These are phyloP conservation scores for Chloroclysta siterata DNA, from an alignment of 2,888 invertebrate species.

Conservation along the genomic window DNA sequence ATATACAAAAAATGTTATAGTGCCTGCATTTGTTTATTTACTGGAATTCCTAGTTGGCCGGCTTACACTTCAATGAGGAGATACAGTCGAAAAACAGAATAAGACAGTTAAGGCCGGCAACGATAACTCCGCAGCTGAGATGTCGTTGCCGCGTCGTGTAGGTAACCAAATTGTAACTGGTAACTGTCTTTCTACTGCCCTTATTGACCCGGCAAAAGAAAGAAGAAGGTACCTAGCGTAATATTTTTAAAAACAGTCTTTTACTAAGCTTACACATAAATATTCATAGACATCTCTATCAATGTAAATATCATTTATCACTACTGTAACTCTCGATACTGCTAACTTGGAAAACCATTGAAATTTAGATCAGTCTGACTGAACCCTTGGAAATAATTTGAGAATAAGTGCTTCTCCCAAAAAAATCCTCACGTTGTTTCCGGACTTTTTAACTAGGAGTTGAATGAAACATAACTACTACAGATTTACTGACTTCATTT, in stretches of 20 bases:
- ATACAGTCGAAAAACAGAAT: no score
- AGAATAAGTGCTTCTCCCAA: neutral
- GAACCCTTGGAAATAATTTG: neutral
- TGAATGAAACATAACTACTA: neutral
- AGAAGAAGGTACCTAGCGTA: neutral
- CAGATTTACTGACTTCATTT: slow-evolving; percentile 21
- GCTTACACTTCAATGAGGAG: no score
- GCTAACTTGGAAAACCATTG: neutral
- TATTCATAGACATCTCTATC: neutral
- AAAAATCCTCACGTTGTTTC: neutral
- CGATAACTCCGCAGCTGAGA: no score
- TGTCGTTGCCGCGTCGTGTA: no score
- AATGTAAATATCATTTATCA: neutral
- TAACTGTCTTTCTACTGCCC: no score
- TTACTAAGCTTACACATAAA: neutral
- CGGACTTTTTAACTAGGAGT: neutral
- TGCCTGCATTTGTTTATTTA: no score
- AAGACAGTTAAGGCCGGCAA: no score
- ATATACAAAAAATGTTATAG: no score
- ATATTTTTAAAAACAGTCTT: neutral
- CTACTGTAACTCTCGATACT: neutral
- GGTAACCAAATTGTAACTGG: no score
- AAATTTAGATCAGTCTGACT: slow-evolving; percentile 1
- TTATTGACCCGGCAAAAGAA: no score
- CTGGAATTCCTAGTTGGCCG: no score